A percentile compares a stretch with the other conserved stretches of the same genome.
Conservation (phyloP, 2,113 vertebrate species). For the Xyrauchen texanus region DNA sequence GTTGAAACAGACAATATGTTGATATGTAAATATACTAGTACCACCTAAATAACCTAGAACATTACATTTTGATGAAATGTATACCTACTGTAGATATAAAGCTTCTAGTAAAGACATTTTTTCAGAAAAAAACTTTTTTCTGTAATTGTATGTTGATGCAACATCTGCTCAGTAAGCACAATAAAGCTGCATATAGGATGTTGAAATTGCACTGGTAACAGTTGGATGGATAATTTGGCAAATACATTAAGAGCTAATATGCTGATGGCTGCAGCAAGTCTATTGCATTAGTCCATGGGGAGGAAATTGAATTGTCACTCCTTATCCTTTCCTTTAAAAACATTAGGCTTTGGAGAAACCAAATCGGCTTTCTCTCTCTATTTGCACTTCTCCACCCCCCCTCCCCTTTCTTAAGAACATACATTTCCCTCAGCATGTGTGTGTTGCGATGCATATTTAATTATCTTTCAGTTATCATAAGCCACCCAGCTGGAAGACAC, state of each 20-base stretch:
- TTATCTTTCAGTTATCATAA: constrained; percentile 70
- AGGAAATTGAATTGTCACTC: constrained; percentile 59
- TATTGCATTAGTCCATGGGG: constrained; percentile 39
- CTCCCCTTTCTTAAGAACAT: constrained; percentile 31
- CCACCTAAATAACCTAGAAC: background rate
- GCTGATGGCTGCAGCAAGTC: constrained; percentile 16
- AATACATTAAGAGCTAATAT: constrained; percentile 37
- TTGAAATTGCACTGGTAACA: constrained; percentile 31
- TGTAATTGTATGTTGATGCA: constrained; percentile 6
- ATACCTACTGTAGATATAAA: background rate
- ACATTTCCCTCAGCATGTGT: constrained; percentile 41
- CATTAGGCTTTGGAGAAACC: constrained; percentile 42
- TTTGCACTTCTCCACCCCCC: too few species aligned
- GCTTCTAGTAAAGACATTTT: background rate
- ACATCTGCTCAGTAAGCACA: constrained; percentile 18
- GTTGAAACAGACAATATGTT: background rate
- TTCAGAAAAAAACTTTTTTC: constrained; percentile 14
- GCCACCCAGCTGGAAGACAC: constrained; percentile 67
- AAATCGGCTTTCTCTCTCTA: constrained; percentile 52
- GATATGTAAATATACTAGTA: background rate
- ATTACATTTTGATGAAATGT: background rate
- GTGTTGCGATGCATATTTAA: constrained; percentile 66
- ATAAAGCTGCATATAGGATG: constrained; percentile 5
- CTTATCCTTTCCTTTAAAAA: constrained; percentile 57
- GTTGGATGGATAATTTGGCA: constrained; percentile 33